phyloP scores from a whole-genome alignment of 2,888 invertebrate genomes.

The Biston betularia region DNA sequence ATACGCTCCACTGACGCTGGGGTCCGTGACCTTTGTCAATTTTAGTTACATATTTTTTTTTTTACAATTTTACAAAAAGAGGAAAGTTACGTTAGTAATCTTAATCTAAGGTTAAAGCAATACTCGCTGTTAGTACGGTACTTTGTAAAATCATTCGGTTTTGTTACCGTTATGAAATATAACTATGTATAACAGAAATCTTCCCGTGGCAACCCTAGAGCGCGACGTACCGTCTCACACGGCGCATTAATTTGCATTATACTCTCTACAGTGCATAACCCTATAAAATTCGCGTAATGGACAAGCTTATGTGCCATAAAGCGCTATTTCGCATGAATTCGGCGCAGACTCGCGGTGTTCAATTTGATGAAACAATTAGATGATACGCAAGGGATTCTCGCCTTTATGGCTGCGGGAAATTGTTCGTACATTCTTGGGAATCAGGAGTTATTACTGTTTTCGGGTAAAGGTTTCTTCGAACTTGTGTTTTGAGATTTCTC shows the following conservation, averaged over 20 bases:
- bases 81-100: too few species aligned
- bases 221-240: conserved; percentile 62
- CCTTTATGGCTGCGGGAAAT: conserved; percentile 49
- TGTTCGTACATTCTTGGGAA: conserved; percentile 35
- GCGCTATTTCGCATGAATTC: conserved; percentile 69
- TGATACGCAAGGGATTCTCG: conserved; percentile 55
- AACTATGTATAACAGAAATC: conserved; percentile 9
- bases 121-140: too few species aligned
- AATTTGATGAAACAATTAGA: conserved; percentile 71
- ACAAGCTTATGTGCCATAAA: conserved; percentile 74
- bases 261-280: conserved; percentile 73
- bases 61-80: too few species aligned
- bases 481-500: conserved; percentile 6
- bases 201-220: conserved; percentile 61
- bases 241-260: conserved; percentile 81
- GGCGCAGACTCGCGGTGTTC: conserved; percentile 56
- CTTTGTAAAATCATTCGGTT: too few species aligned
- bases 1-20: too few species aligned
- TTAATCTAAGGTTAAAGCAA: too few species aligned
- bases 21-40: too few species aligned
- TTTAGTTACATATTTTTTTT: too few species aligned
- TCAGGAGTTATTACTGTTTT: conserved; percentile 30
- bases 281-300: conserved; percentile 79
- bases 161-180: too few species aligned
- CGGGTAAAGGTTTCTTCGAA: conserved; percentile 8